Conservation (phyloP, 2,113 vertebrate species). For the Chaetops frenatus region DNA sequence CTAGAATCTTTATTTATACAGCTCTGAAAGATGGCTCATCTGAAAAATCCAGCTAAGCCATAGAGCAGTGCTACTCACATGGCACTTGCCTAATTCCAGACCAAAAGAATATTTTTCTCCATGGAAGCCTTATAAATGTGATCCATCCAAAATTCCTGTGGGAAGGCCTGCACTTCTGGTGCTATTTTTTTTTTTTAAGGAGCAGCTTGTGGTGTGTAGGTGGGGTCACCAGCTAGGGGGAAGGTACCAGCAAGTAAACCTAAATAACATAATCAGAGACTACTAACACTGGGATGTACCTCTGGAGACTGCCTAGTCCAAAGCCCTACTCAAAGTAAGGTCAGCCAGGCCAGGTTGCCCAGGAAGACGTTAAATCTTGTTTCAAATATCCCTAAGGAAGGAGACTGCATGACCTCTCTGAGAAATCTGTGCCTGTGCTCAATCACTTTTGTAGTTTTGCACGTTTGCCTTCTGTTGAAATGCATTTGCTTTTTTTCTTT, state of each 20-base stretch:
- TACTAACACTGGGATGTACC: neutral
- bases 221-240: rapidly evolving
- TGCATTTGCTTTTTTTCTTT: neutral
- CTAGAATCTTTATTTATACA: neutral
- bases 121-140: neutral
- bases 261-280: neutral
- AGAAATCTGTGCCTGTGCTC: neutral
- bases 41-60: neutral
- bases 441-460: neutral
- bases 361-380: neutral
- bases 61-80: neutral
- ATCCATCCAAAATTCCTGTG: neutral
- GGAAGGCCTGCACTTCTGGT: neutral
- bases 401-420: neutral
- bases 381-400: neutral
- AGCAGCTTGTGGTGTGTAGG: neutral
- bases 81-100: neutral
- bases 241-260: neutral
- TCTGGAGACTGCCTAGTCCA: neutral
- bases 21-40: neutral
- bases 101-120: neutral
- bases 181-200: neutral
- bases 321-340: neutral
- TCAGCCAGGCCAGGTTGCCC: neutral
- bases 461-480: neutral